Percentiles rank a stretch among this genome's conserved stretches.
phyloP scores from a whole-genome alignment of 2,113 vertebrate genomes.

The Aspidoscelis tigris region DNA sequence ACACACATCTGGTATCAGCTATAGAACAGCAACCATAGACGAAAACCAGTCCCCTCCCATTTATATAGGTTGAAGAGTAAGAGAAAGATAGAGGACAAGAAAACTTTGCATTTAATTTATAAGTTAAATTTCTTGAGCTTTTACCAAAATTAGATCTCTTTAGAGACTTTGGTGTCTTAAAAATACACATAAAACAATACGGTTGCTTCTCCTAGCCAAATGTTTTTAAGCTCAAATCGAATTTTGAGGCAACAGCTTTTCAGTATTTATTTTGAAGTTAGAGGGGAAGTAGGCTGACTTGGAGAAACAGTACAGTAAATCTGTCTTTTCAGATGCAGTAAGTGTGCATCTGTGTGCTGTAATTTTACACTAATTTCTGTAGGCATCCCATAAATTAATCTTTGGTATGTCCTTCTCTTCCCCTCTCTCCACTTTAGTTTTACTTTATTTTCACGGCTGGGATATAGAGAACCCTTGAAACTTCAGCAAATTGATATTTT shows the following conservation, averaged over 20 bases:
- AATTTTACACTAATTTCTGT: background rate
- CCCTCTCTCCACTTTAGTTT: background rate
- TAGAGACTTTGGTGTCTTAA: too few species aligned
- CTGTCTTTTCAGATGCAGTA: background rate
- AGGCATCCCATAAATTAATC: background rate
- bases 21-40: background rate
- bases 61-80: too few species aligned
- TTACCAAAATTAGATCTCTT: background rate
- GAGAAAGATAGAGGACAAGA: background rate
- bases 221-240: too few species aligned
- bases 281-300: too few species aligned
- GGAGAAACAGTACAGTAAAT: background rate
- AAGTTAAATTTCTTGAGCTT: background rate
- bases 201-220: too few species aligned
- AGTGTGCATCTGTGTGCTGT: background rate
- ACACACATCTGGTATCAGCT: slow-evolving; percentile 56
- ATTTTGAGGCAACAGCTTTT: too few species aligned
- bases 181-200: too few species aligned
- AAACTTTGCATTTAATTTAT: background rate
- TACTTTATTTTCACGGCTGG: slow-evolving; percentile 36
- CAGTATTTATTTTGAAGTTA: too few species aligned
- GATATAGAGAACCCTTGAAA: slow-evolving; percentile 25
- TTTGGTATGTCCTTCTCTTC: background rate
- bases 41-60: too few species aligned
- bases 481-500: background rate